These are phyloP conservation scores for Galeopterus variegatus DNA, from an alignment of 2,113 vertebrate genomes.

Conservation along the genomic window DNA sequence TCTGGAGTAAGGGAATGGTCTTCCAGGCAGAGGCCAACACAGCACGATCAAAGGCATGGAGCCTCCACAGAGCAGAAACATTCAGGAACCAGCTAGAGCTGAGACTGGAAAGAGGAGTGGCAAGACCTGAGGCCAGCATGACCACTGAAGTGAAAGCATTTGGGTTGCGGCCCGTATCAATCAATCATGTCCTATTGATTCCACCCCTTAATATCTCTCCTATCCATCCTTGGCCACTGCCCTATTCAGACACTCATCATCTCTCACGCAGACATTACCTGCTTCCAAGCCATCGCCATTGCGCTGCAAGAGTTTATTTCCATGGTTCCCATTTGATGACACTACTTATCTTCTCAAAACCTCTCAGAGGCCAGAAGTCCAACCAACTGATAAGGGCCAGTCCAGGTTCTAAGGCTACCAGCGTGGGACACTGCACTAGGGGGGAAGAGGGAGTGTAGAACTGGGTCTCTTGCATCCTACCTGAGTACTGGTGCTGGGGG, in stretches of 20 bases:
- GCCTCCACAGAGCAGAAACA: not conserved
- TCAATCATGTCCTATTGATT: conserved; percentile 41
- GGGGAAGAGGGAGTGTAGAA: too few relatives aligned
- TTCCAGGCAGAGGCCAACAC: not conserved
- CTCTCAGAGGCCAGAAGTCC: not conserved
- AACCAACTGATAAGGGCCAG: not conserved
- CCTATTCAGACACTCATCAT: not conserved
- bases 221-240: not conserved
- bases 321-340: not conserved
- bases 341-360: not conserved
- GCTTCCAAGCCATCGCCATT: not conserved
- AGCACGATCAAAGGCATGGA: not conserved
- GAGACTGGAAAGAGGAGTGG: not conserved
- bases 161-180: not conserved
- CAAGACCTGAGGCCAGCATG: not conserved
- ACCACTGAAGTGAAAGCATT: not conserved
- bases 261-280: not conserved
- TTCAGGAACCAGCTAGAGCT: not conserved
- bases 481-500: not conserved
- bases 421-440: too few relatives aligned
- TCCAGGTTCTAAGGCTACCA: not conserved
- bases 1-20: not conserved
- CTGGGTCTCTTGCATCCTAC: not conserved
- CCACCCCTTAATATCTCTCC: not conserved
- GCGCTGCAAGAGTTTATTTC: not conserved